Percentiles rank a stretch among this genome's conserved stretches.
Conservation (phyloP, 2,797 vertebrate species). For the Bradypus variegatus region DNA sequence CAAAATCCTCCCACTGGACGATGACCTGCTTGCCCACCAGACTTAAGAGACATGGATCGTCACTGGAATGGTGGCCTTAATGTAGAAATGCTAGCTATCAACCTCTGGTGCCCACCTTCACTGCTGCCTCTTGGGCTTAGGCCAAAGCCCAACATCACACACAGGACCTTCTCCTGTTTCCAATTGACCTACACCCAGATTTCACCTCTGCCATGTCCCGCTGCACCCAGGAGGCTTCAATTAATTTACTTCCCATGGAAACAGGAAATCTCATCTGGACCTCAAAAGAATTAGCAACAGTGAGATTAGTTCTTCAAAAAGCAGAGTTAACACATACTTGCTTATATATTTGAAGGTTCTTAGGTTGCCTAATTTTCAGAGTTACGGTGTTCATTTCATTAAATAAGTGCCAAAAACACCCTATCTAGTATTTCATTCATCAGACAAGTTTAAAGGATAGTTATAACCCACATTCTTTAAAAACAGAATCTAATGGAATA, state of each 20-base stretch:
- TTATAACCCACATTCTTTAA: conserved; percentile 44
- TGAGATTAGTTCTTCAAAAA: background rate
- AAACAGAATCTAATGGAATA: conserved; percentile 57
- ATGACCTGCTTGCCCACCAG: background rate
- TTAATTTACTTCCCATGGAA: background rate
- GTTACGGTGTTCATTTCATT: conserved; percentile 9
- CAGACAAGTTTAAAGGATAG: background rate
- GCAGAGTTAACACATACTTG: background rate
- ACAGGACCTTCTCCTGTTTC: background rate
- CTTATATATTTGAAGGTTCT: background rate
- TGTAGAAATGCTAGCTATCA: background rate
- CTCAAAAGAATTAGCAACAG: background rate
- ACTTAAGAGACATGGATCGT: background rate
- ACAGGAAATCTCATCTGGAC: background rate
- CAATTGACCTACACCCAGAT: background rate
- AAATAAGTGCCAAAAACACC: background rate
- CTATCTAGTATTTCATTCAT: conserved; percentile 2
- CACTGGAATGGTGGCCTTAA: background rate
- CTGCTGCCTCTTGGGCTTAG: background rate
- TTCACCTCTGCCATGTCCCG: background rate
- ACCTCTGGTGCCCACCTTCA: background rate
- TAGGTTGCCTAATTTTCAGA: conserved; percentile 16
- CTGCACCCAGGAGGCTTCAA: background rate
- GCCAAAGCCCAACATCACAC: background rate
- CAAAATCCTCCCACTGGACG: background rate